Evolutionary conservation across 2,797 vertebrate genomes (phyloP).

Genomic region (Nyctibius grandis): DNA sequence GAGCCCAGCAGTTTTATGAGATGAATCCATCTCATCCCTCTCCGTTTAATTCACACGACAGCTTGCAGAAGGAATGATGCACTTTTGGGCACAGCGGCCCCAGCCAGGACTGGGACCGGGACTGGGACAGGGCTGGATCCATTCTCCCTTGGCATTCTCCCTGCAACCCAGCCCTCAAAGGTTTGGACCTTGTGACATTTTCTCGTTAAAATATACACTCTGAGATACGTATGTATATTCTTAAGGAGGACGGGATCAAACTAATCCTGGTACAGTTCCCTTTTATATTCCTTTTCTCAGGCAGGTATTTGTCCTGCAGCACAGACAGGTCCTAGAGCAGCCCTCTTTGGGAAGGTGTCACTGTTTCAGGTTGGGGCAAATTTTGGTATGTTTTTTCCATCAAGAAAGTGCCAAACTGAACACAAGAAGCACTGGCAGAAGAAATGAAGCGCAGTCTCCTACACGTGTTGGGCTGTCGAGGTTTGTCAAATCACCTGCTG

Average conservation of each 20-base stretch:
- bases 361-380: background rate
- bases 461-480: background rate
- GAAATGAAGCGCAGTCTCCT: background rate
- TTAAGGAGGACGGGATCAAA: background rate
- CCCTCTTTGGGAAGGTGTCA: background rate
- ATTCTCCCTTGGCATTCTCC: background rate
- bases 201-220: background rate
- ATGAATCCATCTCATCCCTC: background rate
- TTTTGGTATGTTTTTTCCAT: background rate
- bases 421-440: background rate
- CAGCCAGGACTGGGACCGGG: fast-evolving
- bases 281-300: background rate
- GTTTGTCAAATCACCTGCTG: background rate
- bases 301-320: background rate
- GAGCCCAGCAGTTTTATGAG: background rate
- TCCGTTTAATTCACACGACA: background rate
- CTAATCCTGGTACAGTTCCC: background rate
- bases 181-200: background rate
- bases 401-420: background rate
- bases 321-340: background rate
- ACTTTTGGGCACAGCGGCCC: background rate
- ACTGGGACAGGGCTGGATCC: background rate
- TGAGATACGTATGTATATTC: background rate
- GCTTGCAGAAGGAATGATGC: background rate
- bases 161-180: background rate